Percentiles rank a stretch among this genome's conserved stretches.
Conservation (phyloP, 2,113 vertebrate species). For the Otis tarda region DNA sequence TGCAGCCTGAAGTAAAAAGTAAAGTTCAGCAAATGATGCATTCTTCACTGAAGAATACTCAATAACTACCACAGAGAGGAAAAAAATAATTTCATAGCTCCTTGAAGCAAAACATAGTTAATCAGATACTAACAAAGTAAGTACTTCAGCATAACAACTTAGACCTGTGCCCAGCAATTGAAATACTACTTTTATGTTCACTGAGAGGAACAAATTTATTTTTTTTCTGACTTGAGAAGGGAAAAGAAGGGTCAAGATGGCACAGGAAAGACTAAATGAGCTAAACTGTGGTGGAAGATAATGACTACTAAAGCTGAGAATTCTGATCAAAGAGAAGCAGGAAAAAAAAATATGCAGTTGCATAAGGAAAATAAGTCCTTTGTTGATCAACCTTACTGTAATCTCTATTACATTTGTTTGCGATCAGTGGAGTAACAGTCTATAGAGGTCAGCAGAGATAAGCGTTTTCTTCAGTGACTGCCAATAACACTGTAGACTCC, state of each 20-base stretch:
- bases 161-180: not conserved
- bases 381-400: not conserved
- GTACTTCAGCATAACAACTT: not conserved
- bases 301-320: not conserved
- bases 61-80: not conserved
- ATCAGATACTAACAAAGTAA: not conserved
- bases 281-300: not conserved
- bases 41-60: not conserved
- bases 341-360: not conserved
- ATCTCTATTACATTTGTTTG: not conserved
- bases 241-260: rapidly evolving
- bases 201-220: not conserved
- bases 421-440: not conserved
- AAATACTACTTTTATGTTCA: not conserved
- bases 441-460: not conserved
- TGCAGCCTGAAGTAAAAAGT: not conserved
- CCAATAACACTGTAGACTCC: not conserved
- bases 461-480: not conserved
- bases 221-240: not conserved
- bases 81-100: not conserved
- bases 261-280: not conserved
- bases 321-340: not conserved
- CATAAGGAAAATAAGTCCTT: not conserved
- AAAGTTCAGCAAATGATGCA: not conserved
- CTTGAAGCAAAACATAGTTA: not conserved